phyloP scores from a whole-genome alignment of 2,888 invertebrate genomes.

The Pammene aurita region DNA sequence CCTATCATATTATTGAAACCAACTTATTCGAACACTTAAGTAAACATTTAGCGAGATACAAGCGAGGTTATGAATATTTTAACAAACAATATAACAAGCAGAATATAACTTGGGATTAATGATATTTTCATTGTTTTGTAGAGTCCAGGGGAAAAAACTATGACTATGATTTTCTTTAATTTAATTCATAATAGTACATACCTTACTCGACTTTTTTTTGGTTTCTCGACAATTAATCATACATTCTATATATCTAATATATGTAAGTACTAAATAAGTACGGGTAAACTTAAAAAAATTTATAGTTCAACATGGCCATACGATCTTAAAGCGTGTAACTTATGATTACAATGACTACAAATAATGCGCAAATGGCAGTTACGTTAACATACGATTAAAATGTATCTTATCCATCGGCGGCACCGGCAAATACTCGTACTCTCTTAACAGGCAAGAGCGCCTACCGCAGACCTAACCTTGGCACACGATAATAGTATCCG shows the following conservation, averaged over 20 bases:
- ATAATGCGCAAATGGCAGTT: background rate
- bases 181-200: too few relatives aligned
- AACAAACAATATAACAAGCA: background rate
- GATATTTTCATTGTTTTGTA: background rate
- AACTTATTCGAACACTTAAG: background rate
- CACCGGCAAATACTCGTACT: background rate
- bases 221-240: too few relatives aligned
- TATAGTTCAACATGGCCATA: too few relatives aligned
- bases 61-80: background rate
- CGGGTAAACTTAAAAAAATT: background rate
- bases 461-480: background rate
- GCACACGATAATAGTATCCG: background rate
- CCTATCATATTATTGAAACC: too few relatives aligned
- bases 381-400: background rate
- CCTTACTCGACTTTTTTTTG: too few relatives aligned
- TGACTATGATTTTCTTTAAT: background rate
- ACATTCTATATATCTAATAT: background rate
- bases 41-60: background rate
- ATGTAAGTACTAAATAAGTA: background rate
- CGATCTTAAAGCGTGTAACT: too few relatives aligned
- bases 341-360: background rate
- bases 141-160: background rate
- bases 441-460: constrained; percentile 46
- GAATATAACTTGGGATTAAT: too few relatives aligned
- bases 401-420: background rate